Percentiles rank a stretch among this genome's conserved stretches.
Evolutionary conservation across 2,888 invertebrate species (phyloP).

Genomic region (Neuroscelio doddi): DNA sequence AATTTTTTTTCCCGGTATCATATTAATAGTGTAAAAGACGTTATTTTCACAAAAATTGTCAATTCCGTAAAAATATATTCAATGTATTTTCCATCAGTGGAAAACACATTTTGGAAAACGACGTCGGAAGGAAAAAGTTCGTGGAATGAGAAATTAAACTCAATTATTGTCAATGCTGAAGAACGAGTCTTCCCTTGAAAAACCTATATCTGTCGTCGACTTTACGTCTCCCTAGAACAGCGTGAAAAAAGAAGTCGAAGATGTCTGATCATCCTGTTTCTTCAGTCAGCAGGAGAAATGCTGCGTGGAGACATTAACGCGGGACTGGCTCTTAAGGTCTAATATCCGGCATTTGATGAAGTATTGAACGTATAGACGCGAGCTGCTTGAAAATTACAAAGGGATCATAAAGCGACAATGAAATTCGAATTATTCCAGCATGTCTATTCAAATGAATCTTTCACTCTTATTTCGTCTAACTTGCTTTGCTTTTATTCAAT

Average conservation of each 20-base stretch:
- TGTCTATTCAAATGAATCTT: background rate
- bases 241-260: conserved; percentile 7
- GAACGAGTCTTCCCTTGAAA: conserved; percentile 18
- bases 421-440: conserved; percentile 9
- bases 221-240: conserved; percentile 13
- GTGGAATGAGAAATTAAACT: conserved; percentile 10
- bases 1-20: no score
- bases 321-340: conserved; percentile 21
- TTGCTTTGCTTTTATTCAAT: background rate
- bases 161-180: conserved; percentile 35
- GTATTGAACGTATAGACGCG: conserved; percentile 22
- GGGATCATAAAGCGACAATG: conserved; percentile 12
- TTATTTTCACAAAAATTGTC: no score
- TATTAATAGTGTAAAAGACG: no score
- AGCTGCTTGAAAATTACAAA: conserved; percentile 17
- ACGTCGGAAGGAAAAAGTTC: no score
- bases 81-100: no score
- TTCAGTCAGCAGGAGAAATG: conserved; percentile 15
- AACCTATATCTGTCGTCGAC: conserved; percentile 10
- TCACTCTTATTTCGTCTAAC: background rate
- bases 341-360: conserved; percentile 43
- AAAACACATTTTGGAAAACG: no score
- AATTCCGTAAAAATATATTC: no score
- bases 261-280: conserved; percentile 13
- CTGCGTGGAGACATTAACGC: conserved; percentile 23